Evolutionary conservation across 2,888 invertebrate genomes (phyloP).

Genomic region (Caenorhabditis angaria): DNA sequence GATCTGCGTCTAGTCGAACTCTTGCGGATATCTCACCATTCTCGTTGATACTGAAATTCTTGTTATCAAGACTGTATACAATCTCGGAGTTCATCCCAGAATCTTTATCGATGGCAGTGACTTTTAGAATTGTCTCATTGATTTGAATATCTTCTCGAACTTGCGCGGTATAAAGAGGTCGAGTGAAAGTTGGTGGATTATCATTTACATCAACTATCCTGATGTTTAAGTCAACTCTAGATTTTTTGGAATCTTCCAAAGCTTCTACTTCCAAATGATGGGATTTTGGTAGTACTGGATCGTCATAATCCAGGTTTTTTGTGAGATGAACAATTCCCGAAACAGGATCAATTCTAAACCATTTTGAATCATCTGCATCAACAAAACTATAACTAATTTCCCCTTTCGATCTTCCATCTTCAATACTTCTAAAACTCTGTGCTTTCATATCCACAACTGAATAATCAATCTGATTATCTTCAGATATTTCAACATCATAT

Average conservation of each 20-base stretch:
- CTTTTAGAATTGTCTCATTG: conserved; percentile 88
- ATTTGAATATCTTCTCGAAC: conserved; percentile 92
- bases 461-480: conserved; percentile 92
- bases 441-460: conserved; percentile 96
- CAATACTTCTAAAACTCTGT: conserved; percentile 81
- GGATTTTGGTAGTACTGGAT: conserved; percentile 89
- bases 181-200: conserved; percentile 70
- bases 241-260: conserved; percentile 20
- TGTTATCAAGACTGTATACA: conserved; percentile 87
- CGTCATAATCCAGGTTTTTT: conserved; percentile 95
- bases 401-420: conserved; percentile 55
- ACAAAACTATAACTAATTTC: conserved; percentile 44
- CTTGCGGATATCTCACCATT: conserved; percentile 93
- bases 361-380: conserved; percentile 72
- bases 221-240: conserved; percentile 57
- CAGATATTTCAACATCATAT: conserved; percentile 93
- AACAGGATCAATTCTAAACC: conserved; percentile 86
- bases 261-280: conserved; percentile 77
- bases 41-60: conserved; percentile 93
- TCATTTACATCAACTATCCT: conserved; percentile 64
- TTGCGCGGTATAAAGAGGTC: conserved; percentile 95
- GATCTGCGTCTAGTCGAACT: conserved; percentile 86
- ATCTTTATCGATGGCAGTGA: conserved; percentile 76
- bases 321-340: conserved; percentile 93
- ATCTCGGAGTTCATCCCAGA: conserved; percentile 95